A percentile compares a stretch with the other conserved stretches of the same genome.
Evolutionary conservation across 1,140 invertebrate species (phyloP).

Genomic region (Bombus balteatus): DNA sequence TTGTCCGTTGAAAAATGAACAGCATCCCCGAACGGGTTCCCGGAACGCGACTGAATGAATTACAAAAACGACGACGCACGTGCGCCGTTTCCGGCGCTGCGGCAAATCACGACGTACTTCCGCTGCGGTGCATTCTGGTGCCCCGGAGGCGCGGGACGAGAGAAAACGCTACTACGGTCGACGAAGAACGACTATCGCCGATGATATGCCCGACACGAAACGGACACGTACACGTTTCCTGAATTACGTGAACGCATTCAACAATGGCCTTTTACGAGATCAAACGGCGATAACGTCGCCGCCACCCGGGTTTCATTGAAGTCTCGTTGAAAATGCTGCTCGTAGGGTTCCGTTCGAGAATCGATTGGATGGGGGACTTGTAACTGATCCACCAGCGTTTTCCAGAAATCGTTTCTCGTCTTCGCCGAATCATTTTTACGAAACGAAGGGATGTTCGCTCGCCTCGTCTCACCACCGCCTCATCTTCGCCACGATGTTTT

Average conservation of each 20-base stretch:
- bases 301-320: conserved; percentile 44
- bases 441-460: not conserved
- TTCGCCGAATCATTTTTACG: not conserved
- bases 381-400: not conserved
- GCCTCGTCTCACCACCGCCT: not conserved
- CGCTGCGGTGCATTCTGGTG: conserved; percentile 37
- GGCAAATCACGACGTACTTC: conserved; percentile 64
- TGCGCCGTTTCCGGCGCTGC: conserved; percentile 66
- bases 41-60: conserved; percentile 60
- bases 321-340: conserved; percentile 24
- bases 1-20: conserved; percentile 20
- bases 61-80: conserved; percentile 65
- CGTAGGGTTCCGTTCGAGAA: conserved; percentile 12
- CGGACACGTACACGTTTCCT: conserved; percentile 61
- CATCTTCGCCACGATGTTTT: no score
- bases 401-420: not conserved
- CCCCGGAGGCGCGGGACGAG: not conserved
- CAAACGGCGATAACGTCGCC: conserved; percentile 32
- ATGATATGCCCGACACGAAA: conserved; percentile 57
- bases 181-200: not conserved
- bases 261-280: conserved; percentile 53
- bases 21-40: conserved; percentile 53
- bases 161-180: not conserved
- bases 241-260: conserved; percentile 67
- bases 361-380: not conserved